Conservation (phyloP, 2,113 vertebrate species). For the Gobiocypris rarus region DNA sequence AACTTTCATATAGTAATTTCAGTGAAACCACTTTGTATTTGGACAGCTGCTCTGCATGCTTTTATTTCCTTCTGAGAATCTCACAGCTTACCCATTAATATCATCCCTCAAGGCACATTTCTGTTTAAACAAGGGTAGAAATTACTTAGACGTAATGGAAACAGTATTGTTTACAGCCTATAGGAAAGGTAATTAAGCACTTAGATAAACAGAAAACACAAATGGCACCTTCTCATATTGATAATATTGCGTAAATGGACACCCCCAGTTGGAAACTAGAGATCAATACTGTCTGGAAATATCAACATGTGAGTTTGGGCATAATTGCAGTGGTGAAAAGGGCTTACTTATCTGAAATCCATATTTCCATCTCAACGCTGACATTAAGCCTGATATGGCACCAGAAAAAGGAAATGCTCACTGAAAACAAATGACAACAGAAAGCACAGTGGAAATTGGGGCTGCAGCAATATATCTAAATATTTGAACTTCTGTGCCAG, state of each 20-base stretch:
- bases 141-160: conserved; percentile 34
- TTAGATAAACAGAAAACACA: conserved; percentile 56
- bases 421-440: conserved; percentile 42
- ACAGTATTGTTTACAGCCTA: conserved; percentile 28
- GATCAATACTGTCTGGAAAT: conserved; percentile 61
- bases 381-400: conserved; percentile 44
- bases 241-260: conserved; percentile 47
- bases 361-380: conserved; percentile 52
- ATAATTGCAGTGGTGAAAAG: conserved; percentile 47
- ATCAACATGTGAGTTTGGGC: conserved; percentile 52
- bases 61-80: conserved; percentile 15
- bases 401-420: conserved; percentile 49
- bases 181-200: conserved; percentile 45
- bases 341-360: conserved; percentile 55
- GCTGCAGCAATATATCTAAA: conserved; percentile 26
- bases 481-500: conserved; percentile 41
- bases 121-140: conserved; percentile 42
- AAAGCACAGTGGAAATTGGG: conserved; percentile 10
- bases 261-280: conserved; percentile 38
- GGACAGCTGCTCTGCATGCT: neutral
- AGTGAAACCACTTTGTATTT: neutral
- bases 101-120: neutral
- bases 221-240: conserved; percentile 31
- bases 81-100: neutral
- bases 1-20: neutral